Conservation (phyloP, 1,140 invertebrate species). For the Hetaerina americana region DNA sequence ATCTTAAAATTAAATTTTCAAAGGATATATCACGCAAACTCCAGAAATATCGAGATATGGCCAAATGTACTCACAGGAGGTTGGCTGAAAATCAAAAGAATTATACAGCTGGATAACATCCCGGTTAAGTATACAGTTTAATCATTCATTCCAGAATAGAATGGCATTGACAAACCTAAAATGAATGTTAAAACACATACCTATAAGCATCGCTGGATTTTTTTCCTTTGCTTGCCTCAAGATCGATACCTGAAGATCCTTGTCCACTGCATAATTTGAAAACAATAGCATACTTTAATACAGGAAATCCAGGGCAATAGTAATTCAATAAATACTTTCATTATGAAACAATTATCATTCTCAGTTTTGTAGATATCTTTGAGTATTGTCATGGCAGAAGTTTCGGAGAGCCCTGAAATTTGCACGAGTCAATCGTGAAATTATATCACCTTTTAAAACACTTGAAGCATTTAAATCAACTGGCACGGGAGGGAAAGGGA, state of each 20-base stretch:
- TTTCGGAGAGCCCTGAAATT: no score
- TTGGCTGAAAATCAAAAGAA: slow-evolving; percentile 1
- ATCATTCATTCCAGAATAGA: no score
- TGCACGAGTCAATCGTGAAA: no score
- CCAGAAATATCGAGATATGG: background rate
- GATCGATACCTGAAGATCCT: slow-evolving; percentile 30
- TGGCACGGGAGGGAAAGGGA: slow-evolving; percentile 28
- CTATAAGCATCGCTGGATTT: slow-evolving; percentile 22
- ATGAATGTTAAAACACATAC: slow-evolving; percentile 19
- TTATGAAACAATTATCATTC: no score
- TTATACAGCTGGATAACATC: background rate
- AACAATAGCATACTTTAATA: slow-evolving; percentile 15
- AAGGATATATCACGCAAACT: background rate
- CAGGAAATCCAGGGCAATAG: no score
- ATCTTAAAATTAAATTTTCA: background rate
- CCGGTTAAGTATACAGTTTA: no score
- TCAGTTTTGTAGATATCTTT: no score
- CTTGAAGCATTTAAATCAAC: background rate
- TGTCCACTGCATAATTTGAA: slow-evolving; percentile 31
- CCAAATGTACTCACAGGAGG: background rate
- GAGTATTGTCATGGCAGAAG: no score
- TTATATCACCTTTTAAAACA: background rate
- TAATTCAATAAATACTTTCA: no score
- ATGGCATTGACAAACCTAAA: no score
- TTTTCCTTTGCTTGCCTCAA: slow-evolving; percentile 23